Evolutionary conservation across 2,113 vertebrate genomes (phyloP).

Genomic region (Sakesphorus luctuosus): DNA sequence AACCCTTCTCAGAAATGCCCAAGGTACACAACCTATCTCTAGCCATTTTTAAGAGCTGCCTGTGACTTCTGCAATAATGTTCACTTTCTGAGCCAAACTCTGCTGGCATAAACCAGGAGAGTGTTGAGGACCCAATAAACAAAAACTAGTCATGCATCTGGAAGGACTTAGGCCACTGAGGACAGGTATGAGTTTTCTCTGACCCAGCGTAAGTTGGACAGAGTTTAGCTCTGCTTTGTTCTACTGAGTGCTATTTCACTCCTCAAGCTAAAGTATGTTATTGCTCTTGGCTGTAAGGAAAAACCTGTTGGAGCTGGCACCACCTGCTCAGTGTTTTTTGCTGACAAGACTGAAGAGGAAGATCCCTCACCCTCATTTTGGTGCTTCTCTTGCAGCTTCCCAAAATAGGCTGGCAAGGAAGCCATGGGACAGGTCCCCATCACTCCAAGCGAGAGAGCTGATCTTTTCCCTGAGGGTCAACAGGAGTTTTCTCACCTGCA

Average conservation of each 20-base stretch:
- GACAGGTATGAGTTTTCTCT: not conserved
- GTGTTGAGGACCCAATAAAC: not conserved
- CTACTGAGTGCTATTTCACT: not conserved
- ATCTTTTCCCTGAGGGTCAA: not conserved
- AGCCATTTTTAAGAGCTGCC: not conserved
- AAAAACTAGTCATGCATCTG: not conserved
- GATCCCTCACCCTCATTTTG: not conserved
- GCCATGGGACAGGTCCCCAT: not conserved
- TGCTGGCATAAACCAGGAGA: not conserved
- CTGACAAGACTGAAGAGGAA: not conserved
- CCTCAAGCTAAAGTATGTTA: not conserved
- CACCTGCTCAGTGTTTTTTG: not conserved
- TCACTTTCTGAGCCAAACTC: not conserved
- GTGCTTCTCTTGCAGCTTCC: not conserved
- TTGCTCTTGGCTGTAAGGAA: not conserved
- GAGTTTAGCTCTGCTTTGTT: not conserved
- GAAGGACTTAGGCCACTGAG: not conserved
- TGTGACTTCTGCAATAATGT: not conserved
- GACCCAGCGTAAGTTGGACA: not conserved
- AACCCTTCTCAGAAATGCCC: not conserved
- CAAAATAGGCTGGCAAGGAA: not conserved
- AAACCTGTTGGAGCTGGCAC: not conserved
- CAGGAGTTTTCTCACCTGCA: not conserved
- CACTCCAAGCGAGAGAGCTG: rapidly evolving
- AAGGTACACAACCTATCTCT: rapidly evolving